Base-by-base conservation (phyloP, 1,140 invertebrate genomes). In the Centruroides sculpturatus region DNA sequence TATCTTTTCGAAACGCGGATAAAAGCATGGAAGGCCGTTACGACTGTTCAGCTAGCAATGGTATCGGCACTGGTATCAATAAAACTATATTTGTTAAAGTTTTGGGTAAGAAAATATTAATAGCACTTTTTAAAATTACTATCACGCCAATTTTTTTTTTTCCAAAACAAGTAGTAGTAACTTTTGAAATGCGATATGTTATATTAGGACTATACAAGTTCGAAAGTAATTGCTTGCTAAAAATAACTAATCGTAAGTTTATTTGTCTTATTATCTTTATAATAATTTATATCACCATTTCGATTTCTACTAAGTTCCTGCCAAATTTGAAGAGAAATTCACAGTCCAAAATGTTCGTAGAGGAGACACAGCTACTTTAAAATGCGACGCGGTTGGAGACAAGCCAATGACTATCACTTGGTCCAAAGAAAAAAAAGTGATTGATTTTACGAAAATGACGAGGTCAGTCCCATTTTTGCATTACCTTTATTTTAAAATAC, bases 381-480 rank as follows among this genome's bases (percentile, higher is more conserved):
- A 94, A 71, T 96, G 93, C 72, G 88, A 93, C 76, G 92, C 91
- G n/a, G 87, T 89, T 70, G 92, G 94, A 57, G 93, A 97, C 76
- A 92, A 92, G 78, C 92, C 93, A 35, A 89, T 98, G 71, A 89
- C 89, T 67, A 92, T 97, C 54, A 80, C 91, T 34, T 97, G 93
- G 94, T 61, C 61, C 1, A 70, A 70, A 59, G 66, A 67, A 23
- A 68, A 68, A 53, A 55, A 56, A 4, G 61, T 65, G 47, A 57
- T 68, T 2, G 63, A 65, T 41, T 64, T 64, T 35, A 60, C 59
- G 3, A 60, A 60, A 47, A 54, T 57, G 6, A 64, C 55, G 3
- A 41, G 62, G 62, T 60, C 36, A 23, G 34, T n/a, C 35, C 8
- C 8, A 41, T 41, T 41, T 41, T 41, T 23, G 23, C 23, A 23